phyloP scores from a whole-genome alignment of 2,888 invertebrate genomes.

The Sarcophaga variegata region DNA sequence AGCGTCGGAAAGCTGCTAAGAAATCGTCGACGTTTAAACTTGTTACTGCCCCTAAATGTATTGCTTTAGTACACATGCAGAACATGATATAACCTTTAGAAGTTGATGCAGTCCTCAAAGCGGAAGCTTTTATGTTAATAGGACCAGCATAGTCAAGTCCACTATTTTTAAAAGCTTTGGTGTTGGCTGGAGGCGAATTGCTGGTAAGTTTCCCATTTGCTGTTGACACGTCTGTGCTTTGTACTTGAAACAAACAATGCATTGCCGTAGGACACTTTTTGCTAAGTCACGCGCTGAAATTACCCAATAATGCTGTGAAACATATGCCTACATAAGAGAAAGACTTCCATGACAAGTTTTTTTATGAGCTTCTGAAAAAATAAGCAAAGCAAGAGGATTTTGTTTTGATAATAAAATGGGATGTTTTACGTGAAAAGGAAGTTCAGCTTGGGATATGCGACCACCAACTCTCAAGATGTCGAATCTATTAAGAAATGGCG shows the following conservation, averaged over 20 bases:
- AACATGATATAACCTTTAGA: constrained; percentile 54
- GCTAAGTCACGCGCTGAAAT: neutral
- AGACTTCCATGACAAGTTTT: constrained; percentile 28
- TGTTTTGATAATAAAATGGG: constrained; percentile 22
- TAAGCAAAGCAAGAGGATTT: constrained; percentile 7
- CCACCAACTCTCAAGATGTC: constrained; percentile 19
- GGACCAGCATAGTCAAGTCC: constrained; percentile 60
- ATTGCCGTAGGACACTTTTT: neutral
- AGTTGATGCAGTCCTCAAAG: constrained; percentile 20
- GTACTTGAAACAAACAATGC: constrained; percentile 13
- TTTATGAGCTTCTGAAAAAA: constrained; percentile 18
- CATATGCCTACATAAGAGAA: neutral
- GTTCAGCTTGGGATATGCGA: constrained; percentile 3
- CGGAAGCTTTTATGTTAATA: constrained; percentile 38
- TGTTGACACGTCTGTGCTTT: constrained; percentile 25
- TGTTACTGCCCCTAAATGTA: constrained; percentile 29
- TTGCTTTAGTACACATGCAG: constrained; percentile 54
- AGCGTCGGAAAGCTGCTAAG: constrained; percentile 36
- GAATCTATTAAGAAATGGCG: constrained; percentile 22
- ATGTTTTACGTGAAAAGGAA: constrained; percentile 14
- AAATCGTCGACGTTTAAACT: constrained; percentile 25
- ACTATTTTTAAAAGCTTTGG: constrained; percentile 47
- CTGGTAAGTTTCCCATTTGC: constrained; percentile 50
- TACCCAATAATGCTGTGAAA: constrained; percentile 44
- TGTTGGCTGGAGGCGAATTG: constrained; percentile 40